Evolutionary conservation across 2,797 vertebrate species (phyloP), one percentile per base, ranked within the genome.

Genomic region (Chaunax sp.): DNA sequence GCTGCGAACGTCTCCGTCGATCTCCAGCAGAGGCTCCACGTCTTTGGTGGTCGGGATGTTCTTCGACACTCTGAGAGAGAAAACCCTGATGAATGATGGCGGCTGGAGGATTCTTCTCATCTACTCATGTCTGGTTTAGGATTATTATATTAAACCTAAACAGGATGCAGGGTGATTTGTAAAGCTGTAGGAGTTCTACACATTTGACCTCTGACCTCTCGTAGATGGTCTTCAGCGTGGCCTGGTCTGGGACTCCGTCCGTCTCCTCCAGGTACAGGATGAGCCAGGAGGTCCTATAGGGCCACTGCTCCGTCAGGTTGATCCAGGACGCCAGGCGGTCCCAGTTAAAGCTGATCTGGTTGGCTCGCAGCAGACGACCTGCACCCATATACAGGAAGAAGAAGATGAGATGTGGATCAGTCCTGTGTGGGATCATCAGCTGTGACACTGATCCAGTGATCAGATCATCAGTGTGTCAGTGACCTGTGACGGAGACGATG

Each of bases 41-140:
- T 99, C 98, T 87, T 99, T 99, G 23, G 96, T 98, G 60, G 96
- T 97, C 1, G 98, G 98, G 84, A 99, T 98, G 90, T 96, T 98
- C 91, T 97, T 98, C 5, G 96, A 96, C 89, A 99, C 96, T 83
- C 98, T 99, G 72, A 37, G 1, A 7, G 6, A 41, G 6, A 13
- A 23, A 23, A 33, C 5, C 26, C 5, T 1, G 52, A 14, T 30
- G 28, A 33, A 2, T 10, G n/a, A 19, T 10, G 44, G 18, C n/a
- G 19, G 0, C 18, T 4, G 44, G 12, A 1, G 12, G 20, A 20
- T 3, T 13, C 12, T 2, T 2, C 19, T 23, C 45, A 45, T 15
- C n/a, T 20, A 15, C 1, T 20, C n/a, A n/a, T n/a, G 2, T n/a
- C 43, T 44, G 10, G 3, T 23, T 23, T 19, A 20, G 35, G 35